Percentiles rank a stretch among this genome's conserved stretches.
Conservation (phyloP, 2,888 invertebrate genomes). For the Archips xylosteana region DNA sequence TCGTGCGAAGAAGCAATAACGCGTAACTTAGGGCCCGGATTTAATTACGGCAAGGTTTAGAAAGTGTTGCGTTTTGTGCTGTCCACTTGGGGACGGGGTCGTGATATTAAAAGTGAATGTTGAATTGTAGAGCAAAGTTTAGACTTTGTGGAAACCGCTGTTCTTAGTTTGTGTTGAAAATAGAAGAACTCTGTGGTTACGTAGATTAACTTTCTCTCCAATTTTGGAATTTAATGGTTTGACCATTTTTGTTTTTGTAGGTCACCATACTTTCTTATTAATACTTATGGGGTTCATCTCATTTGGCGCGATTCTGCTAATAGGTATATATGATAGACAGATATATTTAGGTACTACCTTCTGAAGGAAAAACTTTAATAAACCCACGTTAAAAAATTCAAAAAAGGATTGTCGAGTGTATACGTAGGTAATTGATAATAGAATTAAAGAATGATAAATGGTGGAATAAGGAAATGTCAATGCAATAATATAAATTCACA, state of each 20-base stretch:
- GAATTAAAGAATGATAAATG: too few species aligned
- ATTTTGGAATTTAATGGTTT: background rate
- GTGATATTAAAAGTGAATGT: slow-evolving; percentile 20
- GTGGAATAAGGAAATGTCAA: too few species aligned
- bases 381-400: too few species aligned
- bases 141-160: background rate
- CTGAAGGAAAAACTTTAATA: too few species aligned
- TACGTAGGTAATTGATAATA: too few species aligned
- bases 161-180: background rate
- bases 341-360: too few species aligned
- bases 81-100: background rate
- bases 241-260: background rate
- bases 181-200: slow-evolving; percentile 9
- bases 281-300: too few species aligned
- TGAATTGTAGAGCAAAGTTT: background rate
- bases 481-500: too few species aligned
- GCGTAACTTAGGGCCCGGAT: slow-evolving; percentile 46
- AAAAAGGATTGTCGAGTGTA: too few species aligned
- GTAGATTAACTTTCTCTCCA: background rate
- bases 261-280: background rate
- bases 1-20: slow-evolving; percentile 49
- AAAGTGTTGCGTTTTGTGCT: slow-evolving; percentile 39
- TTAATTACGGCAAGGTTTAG: slow-evolving; percentile 46
- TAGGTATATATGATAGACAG: too few species aligned
- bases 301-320: too few species aligned